A percentile compares a stretch with the other conserved stretches of the same genome.
These are phyloP conservation scores for Brachystomella parvula DNA, from an alignment of 1,140 invertebrate genomes.

Conservation along the genomic window DNA sequence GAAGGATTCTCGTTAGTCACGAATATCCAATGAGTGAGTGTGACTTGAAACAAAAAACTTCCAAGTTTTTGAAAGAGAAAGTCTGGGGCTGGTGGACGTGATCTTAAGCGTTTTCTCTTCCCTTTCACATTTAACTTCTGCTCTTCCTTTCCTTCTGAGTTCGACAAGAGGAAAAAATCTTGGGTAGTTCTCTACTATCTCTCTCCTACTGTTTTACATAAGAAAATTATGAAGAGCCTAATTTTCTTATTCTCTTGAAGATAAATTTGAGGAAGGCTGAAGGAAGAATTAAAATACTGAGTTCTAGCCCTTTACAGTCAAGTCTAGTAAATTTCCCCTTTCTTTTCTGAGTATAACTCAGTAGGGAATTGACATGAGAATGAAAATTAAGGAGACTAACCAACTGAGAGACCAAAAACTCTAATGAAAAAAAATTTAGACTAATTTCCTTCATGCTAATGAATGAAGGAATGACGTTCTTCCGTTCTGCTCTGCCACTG, in stretches of 20 bases:
- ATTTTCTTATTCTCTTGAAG: neutral
- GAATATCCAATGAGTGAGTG: slow-evolving; percentile 34
- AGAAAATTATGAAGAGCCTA: neutral
- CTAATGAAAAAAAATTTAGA: slow-evolving; percentile 24
- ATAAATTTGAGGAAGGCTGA: too few relatives aligned
- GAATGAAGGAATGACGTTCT: slow-evolving; percentile 10
- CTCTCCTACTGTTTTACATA: neutral
- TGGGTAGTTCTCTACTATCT: neutral
- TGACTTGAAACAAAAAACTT: slow-evolving; percentile 32
- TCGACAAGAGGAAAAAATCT: neutral
- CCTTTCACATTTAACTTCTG: neutral
- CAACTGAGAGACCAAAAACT: slow-evolving; percentile 6
- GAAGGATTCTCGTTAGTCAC: slow-evolving; percentile 34
- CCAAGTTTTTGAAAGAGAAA: neutral
- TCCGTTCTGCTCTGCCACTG: neutral
- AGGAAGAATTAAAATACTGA: neutral
- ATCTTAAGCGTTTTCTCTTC: too few relatives aligned
- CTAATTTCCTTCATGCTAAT: slow-evolving; percentile 29
- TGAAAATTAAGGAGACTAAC: slow-evolving; percentile 1
- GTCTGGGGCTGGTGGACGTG: neutral
- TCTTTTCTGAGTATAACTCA: neutral
- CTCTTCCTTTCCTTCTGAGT: neutral
- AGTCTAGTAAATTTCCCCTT: neutral
- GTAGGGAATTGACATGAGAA: slow-evolving; percentile 7
- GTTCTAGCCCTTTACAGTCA: neutral